Base-by-base conservation (phyloP, 2,797 vertebrate species). In the Sebastes matsubarae region DNA sequence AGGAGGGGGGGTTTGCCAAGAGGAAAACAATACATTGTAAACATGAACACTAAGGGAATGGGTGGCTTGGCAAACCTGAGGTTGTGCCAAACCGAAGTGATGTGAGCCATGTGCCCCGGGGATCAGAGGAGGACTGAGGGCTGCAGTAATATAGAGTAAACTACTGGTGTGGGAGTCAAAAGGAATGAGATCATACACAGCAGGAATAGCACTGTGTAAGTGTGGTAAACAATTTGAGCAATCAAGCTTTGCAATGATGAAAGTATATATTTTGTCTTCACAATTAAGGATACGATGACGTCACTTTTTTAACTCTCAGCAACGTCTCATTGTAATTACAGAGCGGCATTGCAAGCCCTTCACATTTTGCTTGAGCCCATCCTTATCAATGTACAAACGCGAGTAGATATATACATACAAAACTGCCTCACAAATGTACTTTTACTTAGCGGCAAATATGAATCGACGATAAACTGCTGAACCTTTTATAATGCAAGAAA, bases 11-110 rank as follows among this genome's bases (percentile, higher is more conserved):
- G 20, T 71, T 54, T 73, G 84, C 63, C 25, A 70, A 75, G 81
- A 89, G 87, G 86, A 92, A 93, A 94, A 93, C 89, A 92, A 69
- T 83, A 83, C 80, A 88, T 87, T 89, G 87, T 94, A 93, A 95
- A 95, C 92, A 94, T 85, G 73, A 89, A 84, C 91, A 87, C 91
- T 90, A 81, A 73, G 88, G 90, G 92, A 93, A 92, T 90, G 87
- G 89, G 81, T 77, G 74, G 79, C 72, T 89, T 87, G 83, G 87
- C 82, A 86, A 87, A 83, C 70, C 70, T 46, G 77, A 82, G 83
- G 80, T 61, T 83, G 68, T 89, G 83, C 88, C 87, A 84, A 85
- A 72, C 88, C 87, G 84, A 85, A 71, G 72, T 80, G 80, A 79
- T 82, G 75, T 54, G 85, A 84, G 85, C 36, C 83, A 75, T 68